Conservation (phyloP, 2,113 vertebrate genomes). For the Odobenus rosmarus region DNA sequence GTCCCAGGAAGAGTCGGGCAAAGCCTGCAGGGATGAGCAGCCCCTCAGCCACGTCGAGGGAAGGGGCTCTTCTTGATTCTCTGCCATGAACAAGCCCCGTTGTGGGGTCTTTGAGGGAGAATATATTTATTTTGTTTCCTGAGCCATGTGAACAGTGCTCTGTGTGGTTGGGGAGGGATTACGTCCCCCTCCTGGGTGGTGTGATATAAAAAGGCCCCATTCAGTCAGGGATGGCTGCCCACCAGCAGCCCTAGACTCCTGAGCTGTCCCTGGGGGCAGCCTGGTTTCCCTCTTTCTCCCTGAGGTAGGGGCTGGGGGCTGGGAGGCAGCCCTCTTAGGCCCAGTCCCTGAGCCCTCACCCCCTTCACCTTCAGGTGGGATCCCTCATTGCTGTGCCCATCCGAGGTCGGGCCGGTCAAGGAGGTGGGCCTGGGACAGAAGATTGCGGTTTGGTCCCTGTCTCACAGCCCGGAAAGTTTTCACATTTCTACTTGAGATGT, state of each 20-base stretch:
- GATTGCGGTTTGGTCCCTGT: too few relatives aligned
- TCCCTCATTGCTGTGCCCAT: not conserved
- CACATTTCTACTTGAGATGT: not conserved
- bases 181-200: constrained; percentile 76
- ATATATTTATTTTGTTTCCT: constrained; percentile 86
- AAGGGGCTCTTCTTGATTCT: not conserved
- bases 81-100: constrained; percentile 79
- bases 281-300: not conserved
- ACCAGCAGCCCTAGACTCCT: not conserved
- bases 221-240: constrained; percentile 71
- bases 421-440: not conserved
- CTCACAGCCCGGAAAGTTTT: not conserved
- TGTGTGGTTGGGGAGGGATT: constrained; percentile 77
- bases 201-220: constrained; percentile 83
- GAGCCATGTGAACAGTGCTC: constrained; percentile 83
- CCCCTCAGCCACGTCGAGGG: not conserved
- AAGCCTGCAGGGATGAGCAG: not conserved
- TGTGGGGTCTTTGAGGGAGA: constrained; percentile 77
- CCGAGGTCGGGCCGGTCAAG: too few relatives aligned
- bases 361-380: too few relatives aligned
- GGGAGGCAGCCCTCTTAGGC: not conserved
- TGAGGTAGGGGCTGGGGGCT: not conserved
- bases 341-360: too few relatives aligned
- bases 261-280: not conserved
- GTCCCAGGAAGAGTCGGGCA: not conserved